Evolutionary conservation across 2,113 vertebrate species (phyloP).

Genomic region (Thalassarche chlororhynchos): DNA sequence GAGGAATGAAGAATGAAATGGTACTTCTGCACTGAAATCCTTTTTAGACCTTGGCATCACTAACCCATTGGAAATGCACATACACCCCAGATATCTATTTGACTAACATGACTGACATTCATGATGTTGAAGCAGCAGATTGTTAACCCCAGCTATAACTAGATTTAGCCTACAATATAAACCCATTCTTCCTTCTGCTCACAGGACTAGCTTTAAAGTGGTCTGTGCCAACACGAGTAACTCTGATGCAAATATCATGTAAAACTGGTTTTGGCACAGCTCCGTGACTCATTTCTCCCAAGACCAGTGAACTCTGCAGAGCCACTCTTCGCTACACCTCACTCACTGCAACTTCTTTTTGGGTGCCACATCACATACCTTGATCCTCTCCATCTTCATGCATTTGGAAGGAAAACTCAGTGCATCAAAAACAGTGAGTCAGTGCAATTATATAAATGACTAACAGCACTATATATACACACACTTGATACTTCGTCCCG

Average conservation of each 20-base stretch:
- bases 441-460: neutral
- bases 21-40: neutral
- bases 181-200: neutral
- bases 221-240: neutral
- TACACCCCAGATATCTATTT: neutral
- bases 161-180: neutral
- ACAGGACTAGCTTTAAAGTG: neutral
- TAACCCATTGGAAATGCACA: neutral
- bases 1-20: neutral
- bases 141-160: neutral
- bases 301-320: neutral
- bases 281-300: neutral
- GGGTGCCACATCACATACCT: neutral
- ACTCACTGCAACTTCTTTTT: neutral
- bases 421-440: neutral
- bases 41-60: neutral
- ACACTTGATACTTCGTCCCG: neutral
- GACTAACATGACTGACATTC: neutral
- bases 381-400: neutral
- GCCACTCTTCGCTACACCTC: neutral
- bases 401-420: neutral
- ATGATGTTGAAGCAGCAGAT: neutral
- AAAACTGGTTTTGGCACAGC: neutral
- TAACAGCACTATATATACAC: neutral
- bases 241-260: neutral